Evolutionary conservation across 2,797 vertebrate species (phyloP).

Genomic region (Setipinna tenuifilis): DNA sequence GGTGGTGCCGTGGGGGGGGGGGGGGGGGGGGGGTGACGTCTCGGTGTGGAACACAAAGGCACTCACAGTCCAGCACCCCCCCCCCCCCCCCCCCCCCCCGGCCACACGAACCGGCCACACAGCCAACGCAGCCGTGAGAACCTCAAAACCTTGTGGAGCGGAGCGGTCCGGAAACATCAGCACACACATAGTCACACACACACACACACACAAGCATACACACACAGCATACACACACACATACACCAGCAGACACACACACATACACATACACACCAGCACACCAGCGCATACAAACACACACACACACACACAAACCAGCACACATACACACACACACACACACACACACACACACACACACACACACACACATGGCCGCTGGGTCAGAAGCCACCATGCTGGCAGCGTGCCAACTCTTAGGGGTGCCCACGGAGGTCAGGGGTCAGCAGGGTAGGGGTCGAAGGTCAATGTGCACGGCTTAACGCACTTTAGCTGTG

Average conservation of each 20-base stretch:
- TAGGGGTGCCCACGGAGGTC: background rate
- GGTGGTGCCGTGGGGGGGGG: background rate
- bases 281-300: no score
- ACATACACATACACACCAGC: no score
- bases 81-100: background rate
- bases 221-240: no score
- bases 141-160: background rate
- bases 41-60: background rate
- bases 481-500: background rate
- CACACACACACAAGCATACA: no score
- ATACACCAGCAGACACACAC: no score
- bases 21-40: no score
- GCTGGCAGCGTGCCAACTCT: background rate
- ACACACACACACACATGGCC: no score
- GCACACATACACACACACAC: no score
- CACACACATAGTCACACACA: no score
- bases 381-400: background rate
- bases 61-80: background rate
- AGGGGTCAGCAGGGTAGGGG: background rate
- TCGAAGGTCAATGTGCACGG: background rate
- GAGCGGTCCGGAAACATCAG: no score
- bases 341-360: no score
- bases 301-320: no score
- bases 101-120: background rate
- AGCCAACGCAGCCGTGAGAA: constrained; percentile 1